Evolutionary conservation across 2,888 invertebrate genomes (phyloP), one percentile per base, ranked within the genome.

Genomic region (Clepsis dumicolana): DNA sequence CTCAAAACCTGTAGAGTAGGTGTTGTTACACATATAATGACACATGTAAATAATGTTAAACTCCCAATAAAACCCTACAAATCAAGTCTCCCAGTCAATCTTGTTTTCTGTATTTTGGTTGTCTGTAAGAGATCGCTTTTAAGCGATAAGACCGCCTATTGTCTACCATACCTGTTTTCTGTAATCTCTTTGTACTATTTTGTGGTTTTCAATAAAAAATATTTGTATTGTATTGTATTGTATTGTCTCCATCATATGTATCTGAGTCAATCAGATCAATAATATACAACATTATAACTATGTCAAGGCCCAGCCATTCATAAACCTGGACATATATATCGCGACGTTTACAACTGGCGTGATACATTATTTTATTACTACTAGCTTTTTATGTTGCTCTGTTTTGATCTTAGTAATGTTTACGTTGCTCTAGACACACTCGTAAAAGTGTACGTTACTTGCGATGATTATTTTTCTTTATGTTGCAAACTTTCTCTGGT

Each of bases 221-320:
- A n/a, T n/a, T n/a, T n/a, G n/a, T n/a, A n/a, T n/a, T n/a, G n/a
- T n/a, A n/a, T n/a, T n/a, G n/a, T n/a, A n/a, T n/a, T n/a, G n/a
- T n/a, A n/a, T n/a, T n/a, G n/a, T n/a, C n/a, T n/a, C n/a, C 57
- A 35, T 48, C 32, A 56, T 35, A 65, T 18, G 44, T 44, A 44
- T 60, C 25, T 38, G 24, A 56, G 29, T 60, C 41, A 54, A 44
- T 53, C 44, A 35, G 56, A 62, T 67, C 35, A 21, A 59, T 29
- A 50, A 52, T 29, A 38, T 57, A n/a, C 21, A 44, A 18, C 44
- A 44, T n/a, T 44, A 44, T 44, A 66, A 62, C 57, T 53, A 53
- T 65, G 70, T 59, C 70, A 70, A 70, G 70, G 70, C 8, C 62
- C 18, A 21, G 14, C 21, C 64, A 70, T 70, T 63, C 70, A 65